Evolutionary conservation across 2,888 invertebrate genomes (phyloP).

Genomic region (Eilema caniola): DNA sequence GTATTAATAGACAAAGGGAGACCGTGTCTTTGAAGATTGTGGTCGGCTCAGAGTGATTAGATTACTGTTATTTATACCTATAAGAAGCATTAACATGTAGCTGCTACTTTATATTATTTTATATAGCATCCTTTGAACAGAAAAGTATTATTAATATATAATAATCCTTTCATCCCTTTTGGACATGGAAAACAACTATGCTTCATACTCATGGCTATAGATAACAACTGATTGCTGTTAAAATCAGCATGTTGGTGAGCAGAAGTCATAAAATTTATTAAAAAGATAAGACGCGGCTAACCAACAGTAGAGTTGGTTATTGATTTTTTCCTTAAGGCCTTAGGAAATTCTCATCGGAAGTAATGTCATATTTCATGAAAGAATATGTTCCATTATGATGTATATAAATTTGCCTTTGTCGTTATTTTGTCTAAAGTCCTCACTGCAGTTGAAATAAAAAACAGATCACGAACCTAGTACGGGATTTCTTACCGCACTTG

Average conservation of each 20-base stretch:
- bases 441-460: background rate
- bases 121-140: background rate
- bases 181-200: too few species aligned
- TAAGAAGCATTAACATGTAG: background rate
- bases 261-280: background rate
- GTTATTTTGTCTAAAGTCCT: background rate
- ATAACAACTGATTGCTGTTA: background rate
- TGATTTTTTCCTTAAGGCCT: too few species aligned
- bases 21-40: conserved; percentile 26
- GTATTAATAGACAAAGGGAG: conserved; percentile 36
- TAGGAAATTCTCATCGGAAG: too few species aligned
- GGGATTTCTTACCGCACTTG: background rate
- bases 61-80: conserved; percentile 20
- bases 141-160: too few species aligned
- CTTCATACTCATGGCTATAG: too few species aligned
- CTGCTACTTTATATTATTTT: background rate
- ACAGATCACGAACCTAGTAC: background rate
- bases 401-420: background rate
- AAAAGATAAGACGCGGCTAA: too few species aligned
- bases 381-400: too few species aligned
- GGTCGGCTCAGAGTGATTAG: conserved; percentile 24
- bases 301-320: too few species aligned
- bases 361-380: too few species aligned
- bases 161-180: too few species aligned
- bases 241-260: too few species aligned